A percentile compares a stretch with the other conserved stretches of the same genome.
These are phyloP conservation scores for Aplodontia rufa DNA, from an alignment of 2,113 vertebrate species.

Conservation along the genomic window DNA sequence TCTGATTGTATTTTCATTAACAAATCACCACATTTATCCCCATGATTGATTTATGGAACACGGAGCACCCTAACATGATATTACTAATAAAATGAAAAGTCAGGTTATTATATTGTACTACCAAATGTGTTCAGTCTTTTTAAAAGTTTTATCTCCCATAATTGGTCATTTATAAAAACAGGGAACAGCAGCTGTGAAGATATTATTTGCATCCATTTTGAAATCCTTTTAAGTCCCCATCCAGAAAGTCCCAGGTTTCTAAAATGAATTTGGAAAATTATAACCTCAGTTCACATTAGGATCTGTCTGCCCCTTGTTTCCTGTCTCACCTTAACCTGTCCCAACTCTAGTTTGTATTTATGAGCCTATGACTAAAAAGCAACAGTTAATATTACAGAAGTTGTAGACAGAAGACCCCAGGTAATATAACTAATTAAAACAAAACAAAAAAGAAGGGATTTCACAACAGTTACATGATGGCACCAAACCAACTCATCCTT, in stretches of 20 bases:
- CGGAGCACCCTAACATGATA: neutral
- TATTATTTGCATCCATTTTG: neutral
- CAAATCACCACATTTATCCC: conserved; percentile 24
- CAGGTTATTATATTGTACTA: neutral
- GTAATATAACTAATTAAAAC: conserved; percentile 79
- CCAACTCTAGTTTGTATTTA: conserved; percentile 19
- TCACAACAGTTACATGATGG: conserved; percentile 63
- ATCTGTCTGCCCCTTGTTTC: conserved; percentile 42
- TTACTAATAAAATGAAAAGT: conserved; percentile 63
- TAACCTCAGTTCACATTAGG: conserved; percentile 27
- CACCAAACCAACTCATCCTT: conserved; percentile 66
- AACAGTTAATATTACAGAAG: conserved; percentile 72
- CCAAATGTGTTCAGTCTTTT: neutral
- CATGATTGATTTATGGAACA: conserved; percentile 25
- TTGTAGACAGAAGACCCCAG: conserved; percentile 50
- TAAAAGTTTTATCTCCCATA: neutral
- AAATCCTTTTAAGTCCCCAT: neutral
- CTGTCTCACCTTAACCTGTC: conserved; percentile 28
- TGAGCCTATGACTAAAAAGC: conserved; percentile 62
- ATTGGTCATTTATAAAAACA: conserved; percentile 23
- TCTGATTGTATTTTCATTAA: conserved; percentile 58
- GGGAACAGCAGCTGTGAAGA: neutral
- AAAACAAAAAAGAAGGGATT: conserved; percentile 75
- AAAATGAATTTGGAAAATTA: conserved; percentile 7
- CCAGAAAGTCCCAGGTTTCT: neutral